Evolutionary conservation across 2,888 invertebrate species (phyloP).

Genomic region (Cantharis rufa): DNA sequence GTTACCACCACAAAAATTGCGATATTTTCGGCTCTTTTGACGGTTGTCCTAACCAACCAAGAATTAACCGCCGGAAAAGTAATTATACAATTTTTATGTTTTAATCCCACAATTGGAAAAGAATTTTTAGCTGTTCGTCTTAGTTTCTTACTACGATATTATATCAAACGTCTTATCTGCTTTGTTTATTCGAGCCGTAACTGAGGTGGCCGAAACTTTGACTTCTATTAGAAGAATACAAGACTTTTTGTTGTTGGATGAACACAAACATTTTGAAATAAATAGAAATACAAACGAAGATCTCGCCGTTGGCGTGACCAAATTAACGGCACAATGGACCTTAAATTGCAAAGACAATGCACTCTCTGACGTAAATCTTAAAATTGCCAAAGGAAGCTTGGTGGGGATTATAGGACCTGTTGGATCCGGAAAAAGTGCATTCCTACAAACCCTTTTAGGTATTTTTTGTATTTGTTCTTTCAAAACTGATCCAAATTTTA

Average conservation of each 20-base stretch:
- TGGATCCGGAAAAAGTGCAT: conserved; percentile 67
- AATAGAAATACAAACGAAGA: conserved; percentile 42
- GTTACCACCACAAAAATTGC: conserved; percentile 82
- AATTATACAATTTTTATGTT: conserved; percentile 33
- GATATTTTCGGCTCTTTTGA: conserved; percentile 73
- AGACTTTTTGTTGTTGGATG: conserved; percentile 51
- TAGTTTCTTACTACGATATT: conserved; percentile 61
- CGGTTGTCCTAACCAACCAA: conserved; percentile 69
- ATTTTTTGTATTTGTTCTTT: neutral
- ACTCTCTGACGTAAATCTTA: conserved; percentile 45
- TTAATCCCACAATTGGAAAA: neutral
- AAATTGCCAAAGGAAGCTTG: conserved; percentile 49
- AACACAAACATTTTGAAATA: conserved; percentile 39
- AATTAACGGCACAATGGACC: conserved; percentile 51
- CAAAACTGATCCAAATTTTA: conserved; percentile 39
- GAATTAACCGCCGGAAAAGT: conserved; percentile 73
- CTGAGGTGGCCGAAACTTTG: conserved; percentile 57
- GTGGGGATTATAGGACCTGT: conserved; percentile 64
- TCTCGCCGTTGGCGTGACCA: conserved; percentile 42
- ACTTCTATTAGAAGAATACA: conserved; percentile 56
- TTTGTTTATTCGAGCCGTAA: conserved; percentile 60
- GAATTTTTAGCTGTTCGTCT: conserved; percentile 57
- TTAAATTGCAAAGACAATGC: conserved; percentile 45
- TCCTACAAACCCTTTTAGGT: conserved; percentile 73
- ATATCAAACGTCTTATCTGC: conserved; percentile 62